Conservation (phyloP, 2,113 vertebrate species). For the Gambusia affinis region DNA sequence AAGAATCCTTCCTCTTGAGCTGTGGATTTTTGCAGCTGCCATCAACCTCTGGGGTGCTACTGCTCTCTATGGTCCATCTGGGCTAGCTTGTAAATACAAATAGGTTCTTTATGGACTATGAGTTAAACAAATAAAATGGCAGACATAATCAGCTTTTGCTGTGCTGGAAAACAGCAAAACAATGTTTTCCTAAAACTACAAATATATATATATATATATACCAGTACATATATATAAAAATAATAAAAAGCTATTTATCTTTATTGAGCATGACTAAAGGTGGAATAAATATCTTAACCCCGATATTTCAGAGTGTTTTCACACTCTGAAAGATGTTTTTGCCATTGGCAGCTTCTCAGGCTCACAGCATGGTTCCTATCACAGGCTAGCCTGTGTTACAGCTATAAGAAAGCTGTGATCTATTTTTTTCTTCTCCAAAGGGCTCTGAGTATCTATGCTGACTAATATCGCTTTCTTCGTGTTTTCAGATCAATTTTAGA, state of each 20-base stretch:
- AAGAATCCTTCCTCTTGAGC: too few relatives aligned
- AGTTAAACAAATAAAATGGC: too few relatives aligned
- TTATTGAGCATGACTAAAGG: slow-evolving; percentile 28
- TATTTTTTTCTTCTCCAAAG: slow-evolving; percentile 17
- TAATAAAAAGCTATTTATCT: not conserved
- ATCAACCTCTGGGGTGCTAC: too few relatives aligned
- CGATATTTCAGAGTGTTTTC: slow-evolving; percentile 49
- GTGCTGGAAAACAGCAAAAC: too few relatives aligned
- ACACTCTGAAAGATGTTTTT: slow-evolving; percentile 42
- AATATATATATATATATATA: too few relatives aligned
- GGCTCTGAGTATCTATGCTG: slow-evolving; percentile 5
- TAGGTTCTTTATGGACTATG: too few relatives aligned
- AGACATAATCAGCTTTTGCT: too few relatives aligned
- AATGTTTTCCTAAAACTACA: too few relatives aligned
- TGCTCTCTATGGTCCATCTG: too few relatives aligned
- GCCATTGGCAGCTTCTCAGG: slow-evolving; percentile 21
- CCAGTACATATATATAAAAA: too few relatives aligned
- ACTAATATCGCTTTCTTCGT: slow-evolving; percentile 13
- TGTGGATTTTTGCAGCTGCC: too few relatives aligned
- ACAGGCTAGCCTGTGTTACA: slow-evolving; percentile 16
- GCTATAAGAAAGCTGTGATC: slow-evolving; percentile 52
- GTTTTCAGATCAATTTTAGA: slow-evolving; percentile 48
- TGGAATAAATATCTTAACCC: slow-evolving; percentile 8
- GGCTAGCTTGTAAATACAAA: too few relatives aligned
- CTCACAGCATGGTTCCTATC: slow-evolving; percentile 40